These are phyloP conservation scores for Falcunculus frontatus DNA, from an alignment of 2,113 vertebrate genomes.

Conservation along the genomic window DNA sequence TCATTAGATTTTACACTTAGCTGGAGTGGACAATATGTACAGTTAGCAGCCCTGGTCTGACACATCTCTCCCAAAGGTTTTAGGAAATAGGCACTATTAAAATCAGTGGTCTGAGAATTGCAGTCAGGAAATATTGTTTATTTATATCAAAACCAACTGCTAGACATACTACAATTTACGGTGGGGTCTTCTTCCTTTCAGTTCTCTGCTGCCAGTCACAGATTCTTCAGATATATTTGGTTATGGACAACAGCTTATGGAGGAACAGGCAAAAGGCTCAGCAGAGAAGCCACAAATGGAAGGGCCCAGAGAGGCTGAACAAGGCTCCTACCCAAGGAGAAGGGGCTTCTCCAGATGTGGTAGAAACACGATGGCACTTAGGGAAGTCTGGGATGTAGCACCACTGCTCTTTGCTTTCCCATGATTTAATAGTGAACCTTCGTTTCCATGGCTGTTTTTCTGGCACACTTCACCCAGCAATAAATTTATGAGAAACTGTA, in stretches of 20 bases:
- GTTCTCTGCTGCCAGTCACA: background rate
- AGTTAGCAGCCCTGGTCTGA: background rate
- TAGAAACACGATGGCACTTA: background rate
- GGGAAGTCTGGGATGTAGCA: background rate
- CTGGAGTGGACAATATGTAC: background rate
- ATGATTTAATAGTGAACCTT: background rate
- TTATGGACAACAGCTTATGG: no score
- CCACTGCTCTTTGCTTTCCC: background rate
- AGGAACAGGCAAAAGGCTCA: background rate
- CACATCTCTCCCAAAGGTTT: background rate
- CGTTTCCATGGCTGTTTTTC: background rate
- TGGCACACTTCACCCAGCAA: background rate
- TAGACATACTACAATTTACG: background rate
- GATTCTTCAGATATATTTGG: background rate
- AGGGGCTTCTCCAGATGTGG: background rate
- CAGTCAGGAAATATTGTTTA: background rate
- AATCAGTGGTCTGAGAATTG: fast-evolving
- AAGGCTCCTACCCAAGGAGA: background rate
- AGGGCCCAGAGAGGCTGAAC: background rate
- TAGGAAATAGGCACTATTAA: background rate
- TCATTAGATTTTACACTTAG: background rate
- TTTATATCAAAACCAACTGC: background rate
- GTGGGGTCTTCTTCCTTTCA: background rate
- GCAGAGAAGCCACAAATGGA: background rate
- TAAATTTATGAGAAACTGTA: constrained; percentile 11